Conservation (phyloP, 2,113 vertebrate genomes). For the Nannobrachium achirus region DNA sequence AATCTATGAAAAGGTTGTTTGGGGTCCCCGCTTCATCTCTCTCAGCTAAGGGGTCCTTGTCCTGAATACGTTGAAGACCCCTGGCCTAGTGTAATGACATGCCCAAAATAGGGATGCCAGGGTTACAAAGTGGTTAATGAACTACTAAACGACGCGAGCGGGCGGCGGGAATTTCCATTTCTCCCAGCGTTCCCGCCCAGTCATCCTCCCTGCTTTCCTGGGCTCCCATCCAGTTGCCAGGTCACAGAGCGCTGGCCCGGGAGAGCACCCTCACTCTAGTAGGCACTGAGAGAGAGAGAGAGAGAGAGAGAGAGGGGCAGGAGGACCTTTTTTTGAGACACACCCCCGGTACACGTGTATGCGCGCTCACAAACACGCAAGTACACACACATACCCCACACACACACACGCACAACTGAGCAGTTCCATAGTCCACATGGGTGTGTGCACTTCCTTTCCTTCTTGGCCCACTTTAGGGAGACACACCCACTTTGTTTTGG, state of each 20-base stretch:
- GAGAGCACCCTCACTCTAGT: background rate
- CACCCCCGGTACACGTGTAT: background rate
- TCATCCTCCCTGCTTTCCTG: conserved; percentile 6
- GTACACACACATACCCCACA: background rate
- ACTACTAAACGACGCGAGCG: background rate
- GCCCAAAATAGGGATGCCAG: too few species aligned
- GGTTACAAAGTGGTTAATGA: background rate
- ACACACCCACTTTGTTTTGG: conserved; percentile 68
- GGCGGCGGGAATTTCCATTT: background rate
- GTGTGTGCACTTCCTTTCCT: conserved; percentile 56
- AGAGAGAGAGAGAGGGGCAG: background rate
- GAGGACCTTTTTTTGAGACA: background rate
- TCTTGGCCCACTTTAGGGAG: conserved; percentile 40
- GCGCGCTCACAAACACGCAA: background rate
- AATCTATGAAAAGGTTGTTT: too few species aligned
- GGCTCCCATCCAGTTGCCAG: conserved; percentile 33
- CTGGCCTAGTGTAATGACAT: background rate
- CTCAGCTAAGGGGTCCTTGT: too few species aligned
- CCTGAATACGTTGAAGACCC: too few species aligned
- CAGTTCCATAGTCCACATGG: conserved; percentile 36
- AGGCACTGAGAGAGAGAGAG: conserved; percentile 6
- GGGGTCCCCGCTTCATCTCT: too few species aligned
- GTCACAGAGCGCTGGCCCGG: conserved; percentile 24
- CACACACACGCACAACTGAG: background rate
- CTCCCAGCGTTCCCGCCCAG: conserved; percentile 23